Evolutionary conservation across 2,113 vertebrate species (phyloP).

Genomic region (Clarias magur): DNA sequence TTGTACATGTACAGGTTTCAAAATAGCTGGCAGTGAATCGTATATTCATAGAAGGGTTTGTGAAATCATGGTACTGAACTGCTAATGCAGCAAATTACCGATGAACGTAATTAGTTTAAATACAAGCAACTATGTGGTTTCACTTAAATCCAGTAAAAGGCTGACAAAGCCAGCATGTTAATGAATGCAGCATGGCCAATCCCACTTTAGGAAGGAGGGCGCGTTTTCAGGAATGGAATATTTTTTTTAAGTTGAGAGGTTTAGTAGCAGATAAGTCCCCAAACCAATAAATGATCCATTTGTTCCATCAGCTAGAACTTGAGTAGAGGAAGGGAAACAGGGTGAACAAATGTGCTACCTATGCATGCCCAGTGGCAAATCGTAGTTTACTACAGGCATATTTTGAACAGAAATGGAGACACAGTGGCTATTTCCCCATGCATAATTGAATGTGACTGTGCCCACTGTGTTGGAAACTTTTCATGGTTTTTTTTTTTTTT

Average conservation of each 20-base stretch:
- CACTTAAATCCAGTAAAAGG: constrained; percentile 1
- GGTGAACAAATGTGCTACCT: not conserved
- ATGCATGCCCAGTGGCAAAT: not conserved
- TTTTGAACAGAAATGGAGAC: not conserved
- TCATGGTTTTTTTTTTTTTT: too few relatives aligned
- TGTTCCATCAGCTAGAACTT: not conserved
- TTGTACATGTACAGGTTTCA: not conserved
- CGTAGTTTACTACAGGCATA: not conserved
- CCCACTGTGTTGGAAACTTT: too few relatives aligned
- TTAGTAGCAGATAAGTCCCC: not conserved
- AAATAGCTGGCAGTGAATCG: not conserved
- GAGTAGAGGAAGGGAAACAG: not conserved
- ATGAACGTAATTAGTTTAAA: not conserved
- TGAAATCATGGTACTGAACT: not conserved
- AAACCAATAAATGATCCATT: not conserved
- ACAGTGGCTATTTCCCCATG: not conserved
- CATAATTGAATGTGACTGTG: not conserved
- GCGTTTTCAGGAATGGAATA: not conserved
- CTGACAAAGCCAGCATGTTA: not conserved
- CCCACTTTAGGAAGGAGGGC: not conserved
- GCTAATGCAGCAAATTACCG: not conserved
- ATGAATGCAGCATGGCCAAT: not conserved
- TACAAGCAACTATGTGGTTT: not conserved
- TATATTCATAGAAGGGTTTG: not conserved
- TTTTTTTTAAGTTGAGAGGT: not conserved